These are phyloP conservation scores for Sebastes hopkinsi DNA, from an alignment of 2,797 vertebrate genomes.

Conservation along the genomic window DNA sequence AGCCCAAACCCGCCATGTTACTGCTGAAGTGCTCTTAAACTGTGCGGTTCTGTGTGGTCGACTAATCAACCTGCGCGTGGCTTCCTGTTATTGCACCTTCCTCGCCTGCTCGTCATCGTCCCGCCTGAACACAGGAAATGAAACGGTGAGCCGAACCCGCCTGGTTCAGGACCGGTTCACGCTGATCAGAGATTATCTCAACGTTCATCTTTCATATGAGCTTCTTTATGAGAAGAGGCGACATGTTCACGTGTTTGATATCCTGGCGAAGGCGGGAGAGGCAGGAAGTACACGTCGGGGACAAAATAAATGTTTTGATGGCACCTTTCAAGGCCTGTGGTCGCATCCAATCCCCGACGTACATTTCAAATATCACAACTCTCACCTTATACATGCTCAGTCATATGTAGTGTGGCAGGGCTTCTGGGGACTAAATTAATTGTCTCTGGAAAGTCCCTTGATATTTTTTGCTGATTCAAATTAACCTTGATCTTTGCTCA, in stretches of 20 bases:
- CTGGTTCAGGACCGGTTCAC: not conserved
- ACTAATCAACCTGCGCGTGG: not conserved
- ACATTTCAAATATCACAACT: not conserved
- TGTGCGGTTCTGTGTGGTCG: not conserved
- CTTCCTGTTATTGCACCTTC: constrained; percentile 28
- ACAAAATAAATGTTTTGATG: not conserved
- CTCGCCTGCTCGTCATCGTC: not conserved
- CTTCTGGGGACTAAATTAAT: not conserved
- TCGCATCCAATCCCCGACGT: not conserved
- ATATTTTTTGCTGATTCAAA: not conserved
- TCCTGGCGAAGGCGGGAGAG: not conserved
- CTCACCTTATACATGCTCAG: not conserved
- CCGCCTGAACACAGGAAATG: constrained; percentile 64
- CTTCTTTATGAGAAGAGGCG: constrained; percentile 46
- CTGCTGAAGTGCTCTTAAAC: not conserved
- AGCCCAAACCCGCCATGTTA: not conserved
- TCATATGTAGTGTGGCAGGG: not conserved
- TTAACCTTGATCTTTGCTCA: not conserved
- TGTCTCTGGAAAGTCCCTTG: not conserved
- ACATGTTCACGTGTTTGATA: constrained; percentile 10
- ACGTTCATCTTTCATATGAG: constrained; percentile 28
- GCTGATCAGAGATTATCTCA: constrained; percentile 34
- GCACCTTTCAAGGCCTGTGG: not conserved
- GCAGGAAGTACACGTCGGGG: not conserved
- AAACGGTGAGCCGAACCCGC: constrained; percentile 4